These are phyloP conservation scores for Palythoa caribaeorum DNA, from an alignment of 92 coral and sea anemone genomes.

Conservation along the genomic window DNA sequence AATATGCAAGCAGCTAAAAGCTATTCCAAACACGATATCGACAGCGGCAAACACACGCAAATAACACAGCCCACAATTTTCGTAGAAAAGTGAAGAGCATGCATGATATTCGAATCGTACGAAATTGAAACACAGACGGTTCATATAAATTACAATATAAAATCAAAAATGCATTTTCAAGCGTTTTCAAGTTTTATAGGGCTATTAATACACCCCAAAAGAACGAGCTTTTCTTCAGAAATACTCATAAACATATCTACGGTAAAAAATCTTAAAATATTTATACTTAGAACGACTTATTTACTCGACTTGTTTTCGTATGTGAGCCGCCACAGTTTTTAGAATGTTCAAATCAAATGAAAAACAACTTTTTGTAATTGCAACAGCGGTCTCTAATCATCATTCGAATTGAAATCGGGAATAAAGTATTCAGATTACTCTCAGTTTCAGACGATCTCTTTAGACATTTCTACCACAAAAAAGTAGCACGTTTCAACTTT, in stretches of 20 bases:
- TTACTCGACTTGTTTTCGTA: not conserved
- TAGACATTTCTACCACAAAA: not conserved
- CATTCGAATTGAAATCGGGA: not conserved
- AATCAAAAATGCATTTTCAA: no score
- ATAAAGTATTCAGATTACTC: not conserved
- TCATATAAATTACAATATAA: no score
- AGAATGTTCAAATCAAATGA: not conserved
- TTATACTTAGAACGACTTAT: not conserved
- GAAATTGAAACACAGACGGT: no score
- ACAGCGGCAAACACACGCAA: no score
- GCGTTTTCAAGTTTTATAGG: no score
- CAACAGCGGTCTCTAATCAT: not conserved
- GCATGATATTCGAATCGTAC: no score
- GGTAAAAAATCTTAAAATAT: not conserved
- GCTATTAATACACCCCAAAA: no score
- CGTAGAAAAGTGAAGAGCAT: no score
- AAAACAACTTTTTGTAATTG: not conserved
- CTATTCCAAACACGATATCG: no score
- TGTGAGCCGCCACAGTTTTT: not conserved
- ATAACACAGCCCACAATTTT: no score
- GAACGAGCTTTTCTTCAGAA: no score
- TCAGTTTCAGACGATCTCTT: not conserved
- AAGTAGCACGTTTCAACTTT: not conserved
- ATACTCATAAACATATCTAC: no score
- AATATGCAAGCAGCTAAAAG: not conserved